Percentiles rank a stretch among this genome's conserved stretches.
Evolutionary conservation across 2,888 invertebrate genomes (phyloP).

Genomic region (Lutraria lutraria): DNA sequence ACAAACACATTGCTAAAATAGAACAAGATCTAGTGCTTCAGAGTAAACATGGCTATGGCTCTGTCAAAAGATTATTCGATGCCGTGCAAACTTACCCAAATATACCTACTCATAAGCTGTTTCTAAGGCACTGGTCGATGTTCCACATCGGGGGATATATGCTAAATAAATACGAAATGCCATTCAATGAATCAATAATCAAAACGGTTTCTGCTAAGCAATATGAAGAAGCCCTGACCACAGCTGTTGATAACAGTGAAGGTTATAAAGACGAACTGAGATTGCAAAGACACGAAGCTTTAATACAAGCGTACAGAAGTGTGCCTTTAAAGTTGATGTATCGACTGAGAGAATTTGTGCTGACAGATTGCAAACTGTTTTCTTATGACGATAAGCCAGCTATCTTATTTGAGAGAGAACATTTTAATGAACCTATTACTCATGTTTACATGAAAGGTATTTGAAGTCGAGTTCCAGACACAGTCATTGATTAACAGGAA

Average conservation of each 20-base stretch:
- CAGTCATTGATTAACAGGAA: no score
- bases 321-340: slow-evolving; percentile 67
- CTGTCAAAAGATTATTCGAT: neutral
- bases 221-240: no score
- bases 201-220: no score
- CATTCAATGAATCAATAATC: neutral
- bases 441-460: no score
- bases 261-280: slow-evolving; percentile 51
- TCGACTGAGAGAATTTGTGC: slow-evolving; percentile 63
- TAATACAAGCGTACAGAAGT: slow-evolving; percentile 71
- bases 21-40: neutral
- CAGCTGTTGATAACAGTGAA: no score
- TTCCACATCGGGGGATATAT: neutral
- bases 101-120: neutral
- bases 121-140: neutral
- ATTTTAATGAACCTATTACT: no score
- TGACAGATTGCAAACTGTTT: slow-evolving; percentile 76
- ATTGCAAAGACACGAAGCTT: slow-evolving; percentile 70
- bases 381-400: slow-evolving; percentile 70
- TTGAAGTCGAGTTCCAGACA: no score
- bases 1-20: neutral
- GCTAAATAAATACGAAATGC: neutral
- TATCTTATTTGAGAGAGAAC: slow-evolving; percentile 56
- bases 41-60: neutral
- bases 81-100: neutral